Evolutionary conservation across 2,113 vertebrate species (phyloP), one percentile per base, ranked within the genome.

Genomic region (Epinephelus cyanopodus): DNA sequence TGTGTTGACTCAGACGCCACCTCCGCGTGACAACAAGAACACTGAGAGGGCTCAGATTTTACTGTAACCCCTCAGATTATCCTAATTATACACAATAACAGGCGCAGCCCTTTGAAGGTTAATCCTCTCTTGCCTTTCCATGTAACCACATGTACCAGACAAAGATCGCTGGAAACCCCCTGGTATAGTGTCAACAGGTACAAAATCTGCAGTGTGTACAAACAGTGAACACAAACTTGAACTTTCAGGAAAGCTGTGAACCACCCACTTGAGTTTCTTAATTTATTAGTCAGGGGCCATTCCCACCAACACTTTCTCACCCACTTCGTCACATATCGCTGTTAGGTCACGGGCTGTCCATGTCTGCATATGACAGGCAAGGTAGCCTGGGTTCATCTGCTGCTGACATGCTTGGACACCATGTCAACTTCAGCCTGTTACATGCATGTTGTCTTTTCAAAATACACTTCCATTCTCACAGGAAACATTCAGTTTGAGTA

Each of bases 31-130:
- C 48, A 77, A 61, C 56, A 52, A 67, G 65, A 84, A 50, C 74
- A 74, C 33, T 74, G 71, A 88, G 76, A 74, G 67, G 57, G 48
- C 52, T 81, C 60, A 56, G 57, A 82, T 91, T 83, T 50, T 54
- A 78, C 65, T 67, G 72, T 89, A 91, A 89, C 54, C 72, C 73
- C 52, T 62, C 76, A 77, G 89, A 93, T 93, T 89, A 91, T 73
- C 71, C 50, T 87, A 83, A 90, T 93, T 92, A 89, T 64, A 87
- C 74, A 78, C 77, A 83, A 83, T 83, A 61, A 79, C 48, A 60
- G 83, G 68, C 45, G 72, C 64, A 60, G 65, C 33, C 57, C 77
- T 93, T 93, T 92, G 87, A 91, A 84, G 52, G 57, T 29, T 83
- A 81, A 85, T 65, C 77, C 82, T 67, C 71, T 21, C 64, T 65